phyloP scores from a whole-genome alignment of 2,797 vertebrate genomes.

The Galago senegalensis region DNA sequence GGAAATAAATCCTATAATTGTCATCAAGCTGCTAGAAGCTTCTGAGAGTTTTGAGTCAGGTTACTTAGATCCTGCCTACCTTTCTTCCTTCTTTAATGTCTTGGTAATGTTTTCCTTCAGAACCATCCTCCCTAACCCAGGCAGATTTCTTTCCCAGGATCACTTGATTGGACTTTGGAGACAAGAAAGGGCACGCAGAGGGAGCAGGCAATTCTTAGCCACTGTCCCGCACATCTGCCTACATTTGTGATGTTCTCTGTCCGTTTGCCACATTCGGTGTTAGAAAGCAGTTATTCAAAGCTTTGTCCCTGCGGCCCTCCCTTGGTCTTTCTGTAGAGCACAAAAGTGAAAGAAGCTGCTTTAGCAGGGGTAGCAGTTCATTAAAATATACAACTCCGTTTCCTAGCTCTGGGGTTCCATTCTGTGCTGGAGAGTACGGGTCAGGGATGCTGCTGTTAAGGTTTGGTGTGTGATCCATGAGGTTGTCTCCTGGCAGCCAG shows the following conservation, averaged over 20 bases:
- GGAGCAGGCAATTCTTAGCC: conserved; percentile 54
- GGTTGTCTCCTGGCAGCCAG: conserved; percentile 68
- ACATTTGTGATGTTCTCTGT: conserved; percentile 58
- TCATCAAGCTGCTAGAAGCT: conserved; percentile 46
- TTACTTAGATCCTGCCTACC: conserved; percentile 26
- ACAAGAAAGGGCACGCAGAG: conserved; percentile 60
- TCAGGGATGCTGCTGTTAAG: conserved; percentile 73
- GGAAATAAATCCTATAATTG: conserved; percentile 72
- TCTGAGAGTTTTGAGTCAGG: conserved; percentile 25
- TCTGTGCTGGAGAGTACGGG: conserved; percentile 70
- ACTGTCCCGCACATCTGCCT: conserved; percentile 70
- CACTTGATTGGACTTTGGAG: conserved; percentile 68
- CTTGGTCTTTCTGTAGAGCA: conserved; percentile 73
- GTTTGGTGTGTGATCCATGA: conserved; percentile 62
- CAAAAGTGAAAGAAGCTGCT: conserved; percentile 78
- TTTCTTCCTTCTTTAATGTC: conserved; percentile 57
- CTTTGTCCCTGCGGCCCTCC: conserved; percentile 68
- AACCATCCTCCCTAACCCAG: conserved; percentile 16
- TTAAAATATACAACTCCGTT: conserved; percentile 80
- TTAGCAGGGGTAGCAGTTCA: conserved; percentile 77
- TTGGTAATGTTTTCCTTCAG: conserved; percentile 58
- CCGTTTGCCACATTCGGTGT: conserved; percentile 70
- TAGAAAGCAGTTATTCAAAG: conserved; percentile 78
- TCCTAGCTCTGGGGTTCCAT: conserved; percentile 80
- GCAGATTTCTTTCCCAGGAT: conserved; percentile 59